phyloP scores from a whole-genome alignment of 2,888 invertebrate species.

The Trissoscelio sp. region DNA sequence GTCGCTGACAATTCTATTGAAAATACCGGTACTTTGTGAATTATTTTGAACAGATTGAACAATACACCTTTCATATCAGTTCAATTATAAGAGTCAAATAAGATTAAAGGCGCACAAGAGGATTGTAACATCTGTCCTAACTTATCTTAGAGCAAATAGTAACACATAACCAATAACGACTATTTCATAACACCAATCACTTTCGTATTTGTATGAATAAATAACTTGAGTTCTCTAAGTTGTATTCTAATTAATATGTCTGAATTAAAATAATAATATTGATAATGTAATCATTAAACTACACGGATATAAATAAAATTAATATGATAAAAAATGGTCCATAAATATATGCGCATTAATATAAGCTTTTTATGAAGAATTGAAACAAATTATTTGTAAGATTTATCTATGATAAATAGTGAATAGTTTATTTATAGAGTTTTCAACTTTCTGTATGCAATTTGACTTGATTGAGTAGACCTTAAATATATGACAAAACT shows the following conservation, averaged over 20 bases:
- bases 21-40: neutral
- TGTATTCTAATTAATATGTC: neutral
- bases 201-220: neutral
- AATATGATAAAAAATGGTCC: too few species aligned
- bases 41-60: neutral
- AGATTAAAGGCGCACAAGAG: too few species aligned
- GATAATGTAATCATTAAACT: too few species aligned
- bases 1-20: neutral
- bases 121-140: too few species aligned
- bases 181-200: conserved; percentile 3
- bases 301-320: too few species aligned
- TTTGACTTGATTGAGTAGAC: neutral
- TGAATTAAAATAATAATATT: neutral
- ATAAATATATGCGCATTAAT: too few species aligned
- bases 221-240: neutral
- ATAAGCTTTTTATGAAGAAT: too few species aligned
- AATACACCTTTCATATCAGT: neutral
- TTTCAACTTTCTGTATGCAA: too few species aligned
- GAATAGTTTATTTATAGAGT: too few species aligned
- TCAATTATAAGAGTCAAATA: neutral
- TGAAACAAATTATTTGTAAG: too few species aligned
- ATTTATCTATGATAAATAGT: too few species aligned
- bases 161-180: neutral
- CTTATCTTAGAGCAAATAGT: conserved; percentile 1
- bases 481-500: neutral